phyloP scores from a whole-genome alignment of 2,113 vertebrate species.

The Colius striatus region DNA sequence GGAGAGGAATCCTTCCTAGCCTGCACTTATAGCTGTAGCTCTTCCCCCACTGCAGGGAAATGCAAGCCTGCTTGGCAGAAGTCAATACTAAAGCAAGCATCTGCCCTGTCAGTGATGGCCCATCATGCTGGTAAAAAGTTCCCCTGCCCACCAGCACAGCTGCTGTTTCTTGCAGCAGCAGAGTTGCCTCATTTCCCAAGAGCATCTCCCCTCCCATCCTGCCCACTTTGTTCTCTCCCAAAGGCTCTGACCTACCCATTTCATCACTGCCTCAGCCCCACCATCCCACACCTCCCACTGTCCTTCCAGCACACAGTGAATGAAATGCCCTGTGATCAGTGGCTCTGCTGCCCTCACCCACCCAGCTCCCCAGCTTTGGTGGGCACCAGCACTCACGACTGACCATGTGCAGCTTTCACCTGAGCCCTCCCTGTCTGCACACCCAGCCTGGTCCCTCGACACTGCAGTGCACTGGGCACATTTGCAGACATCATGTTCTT shows the following conservation, averaged over 20 bases:
- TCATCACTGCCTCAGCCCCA: background rate
- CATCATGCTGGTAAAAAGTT: background rate
- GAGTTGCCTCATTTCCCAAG: background rate
- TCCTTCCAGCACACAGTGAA: background rate
- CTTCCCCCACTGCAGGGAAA: background rate
- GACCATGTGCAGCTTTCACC: background rate
- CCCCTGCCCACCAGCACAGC: background rate
- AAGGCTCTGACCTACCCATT: background rate
- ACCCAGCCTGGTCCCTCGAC: background rate
- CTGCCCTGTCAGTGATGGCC: background rate
- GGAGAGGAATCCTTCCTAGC: background rate
- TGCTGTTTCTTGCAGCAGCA: background rate
- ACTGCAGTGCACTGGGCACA: background rate
- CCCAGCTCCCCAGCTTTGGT: background rate
- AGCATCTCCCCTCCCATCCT: background rate
- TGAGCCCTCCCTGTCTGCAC: background rate
- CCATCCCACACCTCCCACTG: background rate
- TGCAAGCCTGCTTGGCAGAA: background rate
- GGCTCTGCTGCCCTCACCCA: background rate
- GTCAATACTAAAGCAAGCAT: background rate
- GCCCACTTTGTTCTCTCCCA: background rate
- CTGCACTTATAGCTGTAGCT: background rate
- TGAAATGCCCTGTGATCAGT: rapidly evolving
- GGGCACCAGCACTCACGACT: rapidly evolving
- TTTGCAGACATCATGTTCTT: background rate